phyloP scores from a whole-genome alignment of 1,140 invertebrate genomes.

The Eumaeus atala region DNA sequence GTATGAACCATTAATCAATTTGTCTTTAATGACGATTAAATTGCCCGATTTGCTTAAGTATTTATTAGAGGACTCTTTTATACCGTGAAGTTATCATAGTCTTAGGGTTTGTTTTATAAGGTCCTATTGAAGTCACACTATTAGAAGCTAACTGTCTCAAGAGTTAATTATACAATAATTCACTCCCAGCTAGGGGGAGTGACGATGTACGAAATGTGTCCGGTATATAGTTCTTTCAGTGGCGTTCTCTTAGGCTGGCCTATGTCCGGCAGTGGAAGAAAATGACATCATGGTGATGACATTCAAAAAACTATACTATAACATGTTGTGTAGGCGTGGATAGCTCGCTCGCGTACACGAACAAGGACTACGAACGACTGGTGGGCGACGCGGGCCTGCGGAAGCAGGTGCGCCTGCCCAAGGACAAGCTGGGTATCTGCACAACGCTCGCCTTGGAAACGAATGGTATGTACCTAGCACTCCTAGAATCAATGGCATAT shows the following conservation, averaged over 20 bases:
- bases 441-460: conserved; percentile 86
- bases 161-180: too few species aligned
- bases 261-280: too few species aligned
- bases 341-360: conserved; percentile 82
- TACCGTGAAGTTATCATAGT: too few species aligned
- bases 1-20: not conserved
- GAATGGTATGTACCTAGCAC: conserved; percentile 77
- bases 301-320: not conserved
- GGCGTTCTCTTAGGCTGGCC: too few species aligned
- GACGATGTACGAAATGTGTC: too few species aligned
- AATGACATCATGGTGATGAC: not conserved
- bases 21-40: not conserved
- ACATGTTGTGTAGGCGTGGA: conserved; percentile 77
- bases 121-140: too few species aligned
- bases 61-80: too few species aligned
- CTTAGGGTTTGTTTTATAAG: too few species aligned
- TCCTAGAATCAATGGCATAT: too few species aligned
- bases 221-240: too few species aligned
- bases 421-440: conserved; percentile 85
- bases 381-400: conserved; percentile 80
- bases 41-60: not conserved
- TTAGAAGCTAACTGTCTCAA: too few species aligned
- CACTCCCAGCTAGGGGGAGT: too few species aligned
- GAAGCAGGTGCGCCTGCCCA: conserved; percentile 83
- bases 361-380: conserved; percentile 81